Conservation (phyloP, 2,888 invertebrate genomes). For the Sinohyriopsis cumingii region DNA sequence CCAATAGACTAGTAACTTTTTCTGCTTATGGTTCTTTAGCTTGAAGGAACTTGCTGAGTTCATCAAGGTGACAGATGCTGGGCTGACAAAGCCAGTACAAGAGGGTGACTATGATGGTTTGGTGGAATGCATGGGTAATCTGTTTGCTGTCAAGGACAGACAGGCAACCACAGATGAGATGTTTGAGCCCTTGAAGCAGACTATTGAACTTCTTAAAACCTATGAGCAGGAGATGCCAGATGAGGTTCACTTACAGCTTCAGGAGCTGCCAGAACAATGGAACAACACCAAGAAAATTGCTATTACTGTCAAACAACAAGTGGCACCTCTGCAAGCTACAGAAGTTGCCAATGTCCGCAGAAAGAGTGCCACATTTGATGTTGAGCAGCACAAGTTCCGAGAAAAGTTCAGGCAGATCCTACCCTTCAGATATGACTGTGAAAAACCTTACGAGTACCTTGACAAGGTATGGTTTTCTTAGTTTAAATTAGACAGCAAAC, state of each 20-base stretch:
- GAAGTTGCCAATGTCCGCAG: constrained; percentile 93
- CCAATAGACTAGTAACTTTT: too few species aligned
- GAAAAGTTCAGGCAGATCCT: constrained; percentile 84
- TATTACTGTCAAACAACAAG: constrained; percentile 91
- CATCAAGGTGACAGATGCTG: constrained; percentile 91
- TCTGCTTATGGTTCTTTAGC: too few species aligned
- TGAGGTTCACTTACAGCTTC: constrained; percentile 90
- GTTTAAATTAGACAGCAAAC: too few species aligned
- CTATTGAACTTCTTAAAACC: constrained; percentile 91
- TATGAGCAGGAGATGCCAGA: constrained; percentile 98
- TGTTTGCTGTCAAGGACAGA: constrained; percentile 93
- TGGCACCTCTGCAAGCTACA: constrained; percentile 93
- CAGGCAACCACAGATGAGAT: constrained; percentile 91
- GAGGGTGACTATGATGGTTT: constrained; percentile 93
- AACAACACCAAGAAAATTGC: constrained; percentile 94
- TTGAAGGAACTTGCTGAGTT: constrained; percentile 78
- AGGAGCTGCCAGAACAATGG: constrained; percentile 97
- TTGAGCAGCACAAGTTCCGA: constrained; percentile 85
- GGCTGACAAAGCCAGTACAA: constrained; percentile 83
- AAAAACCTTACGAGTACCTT: constrained; percentile 66
- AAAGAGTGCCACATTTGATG: constrained; percentile 89
- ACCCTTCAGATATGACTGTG: constrained; percentile 70
- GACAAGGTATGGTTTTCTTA: too few species aligned
- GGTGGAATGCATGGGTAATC: constrained; percentile 93
- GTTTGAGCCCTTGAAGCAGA: constrained; percentile 95